These are phyloP conservation scores for Arge pagana DNA, from an alignment of 2,888 invertebrate species.

Conservation along the genomic window DNA sequence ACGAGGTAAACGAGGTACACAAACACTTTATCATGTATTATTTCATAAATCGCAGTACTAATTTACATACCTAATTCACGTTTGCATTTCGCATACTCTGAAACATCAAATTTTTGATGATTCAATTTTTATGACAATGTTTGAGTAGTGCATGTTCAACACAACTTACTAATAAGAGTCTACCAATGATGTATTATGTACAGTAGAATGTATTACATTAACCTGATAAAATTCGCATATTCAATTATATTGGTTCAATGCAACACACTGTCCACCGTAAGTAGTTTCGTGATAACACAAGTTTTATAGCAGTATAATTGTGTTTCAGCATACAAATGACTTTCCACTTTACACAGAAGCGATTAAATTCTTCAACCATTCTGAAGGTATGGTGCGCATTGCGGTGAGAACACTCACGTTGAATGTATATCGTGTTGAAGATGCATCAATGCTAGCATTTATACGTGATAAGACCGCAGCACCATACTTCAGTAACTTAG, in stretches of 20 bases:
- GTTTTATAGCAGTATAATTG: too few relatives aligned
- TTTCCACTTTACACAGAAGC: slow-evolving; percentile 99
- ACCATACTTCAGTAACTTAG: slow-evolving; percentile 97
- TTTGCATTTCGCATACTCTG: too few relatives aligned
- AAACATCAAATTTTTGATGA: too few relatives aligned
- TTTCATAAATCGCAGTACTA: neutral
- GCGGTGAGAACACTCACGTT: slow-evolving; percentile 96
- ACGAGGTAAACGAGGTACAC: slow-evolving; percentile 75
- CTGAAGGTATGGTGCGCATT: slow-evolving; percentile 98
- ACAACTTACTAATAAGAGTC: too few relatives aligned
- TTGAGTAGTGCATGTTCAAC: too few relatives aligned
- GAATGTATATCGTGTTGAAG: slow-evolving; percentile 95
- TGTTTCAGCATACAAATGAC: slow-evolving; percentile 90
- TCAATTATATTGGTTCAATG: too few relatives aligned
- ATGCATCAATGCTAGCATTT: slow-evolving; percentile 92
- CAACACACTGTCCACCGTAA: slow-evolving; percentile 8
- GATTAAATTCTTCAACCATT: slow-evolving; percentile 98
- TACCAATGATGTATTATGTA: too few relatives aligned
- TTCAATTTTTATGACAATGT: too few relatives aligned
- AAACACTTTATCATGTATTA: slow-evolving; percentile 22
- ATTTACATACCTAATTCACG: too few relatives aligned
- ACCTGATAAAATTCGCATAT: too few relatives aligned
- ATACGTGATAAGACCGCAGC: slow-evolving; percentile 96
- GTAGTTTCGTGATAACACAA: slow-evolving; percentile 2
- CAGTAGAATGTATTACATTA: too few relatives aligned